Evolutionary conservation across 2,797 vertebrate genomes (phyloP).

Genomic region (Pseudomugil gertrudae): DNA sequence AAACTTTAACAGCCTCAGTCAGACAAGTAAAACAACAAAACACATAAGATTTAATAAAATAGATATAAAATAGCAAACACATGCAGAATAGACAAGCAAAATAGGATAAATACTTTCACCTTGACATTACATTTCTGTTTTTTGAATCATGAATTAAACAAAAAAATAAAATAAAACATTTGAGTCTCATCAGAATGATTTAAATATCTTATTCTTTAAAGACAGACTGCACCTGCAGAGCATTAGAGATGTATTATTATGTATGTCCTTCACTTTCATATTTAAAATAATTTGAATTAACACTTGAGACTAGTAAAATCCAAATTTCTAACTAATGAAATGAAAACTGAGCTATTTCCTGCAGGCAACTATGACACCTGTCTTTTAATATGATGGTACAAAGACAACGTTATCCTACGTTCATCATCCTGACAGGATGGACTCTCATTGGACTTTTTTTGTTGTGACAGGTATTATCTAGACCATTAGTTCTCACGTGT

Average conservation of each 20-base stretch:
- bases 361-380: slow-evolving; percentile 36
- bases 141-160: too few relatives aligned
- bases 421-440: slow-evolving; percentile 17
- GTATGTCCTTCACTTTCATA: slow-evolving; percentile 43
- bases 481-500: too few relatives aligned
- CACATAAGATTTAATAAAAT: too few relatives aligned
- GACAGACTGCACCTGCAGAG: slow-evolving; percentile 18
- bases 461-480: background rate
- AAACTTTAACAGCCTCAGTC: background rate
- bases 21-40: too few relatives aligned
- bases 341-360: slow-evolving; percentile 42
- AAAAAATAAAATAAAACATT: too few relatives aligned
- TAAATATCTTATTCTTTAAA: too few relatives aligned
- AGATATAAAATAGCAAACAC: too few relatives aligned
- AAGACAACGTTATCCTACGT: slow-evolving; percentile 7
- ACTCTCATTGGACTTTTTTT: background rate
- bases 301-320: slow-evolving; percentile 28
- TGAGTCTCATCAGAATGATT: background rate
- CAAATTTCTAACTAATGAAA: slow-evolving; percentile 35
- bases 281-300: slow-evolving; percentile 41
- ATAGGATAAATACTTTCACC: background rate
- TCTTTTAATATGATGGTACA: slow-evolving; percentile 12
- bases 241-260: slow-evolving; percentile 32
- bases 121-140: too few relatives aligned
- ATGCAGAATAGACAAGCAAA: background rate